Conservation (phyloP, 2,797 vertebrate species). For the Iguana delicatissima region DNA sequence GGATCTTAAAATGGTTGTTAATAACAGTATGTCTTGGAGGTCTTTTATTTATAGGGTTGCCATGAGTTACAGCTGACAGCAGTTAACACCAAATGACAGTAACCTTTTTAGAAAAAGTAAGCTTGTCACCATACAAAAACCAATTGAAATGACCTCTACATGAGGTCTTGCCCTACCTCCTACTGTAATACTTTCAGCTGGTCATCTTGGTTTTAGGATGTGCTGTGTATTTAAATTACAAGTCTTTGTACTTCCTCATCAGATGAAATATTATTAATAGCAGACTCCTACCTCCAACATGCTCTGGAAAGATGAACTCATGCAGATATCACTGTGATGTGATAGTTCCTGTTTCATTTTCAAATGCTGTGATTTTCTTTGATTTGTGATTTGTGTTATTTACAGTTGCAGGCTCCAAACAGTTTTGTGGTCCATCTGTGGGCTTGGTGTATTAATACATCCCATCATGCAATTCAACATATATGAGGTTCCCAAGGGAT, state of each 20-base stretch:
- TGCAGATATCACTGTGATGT: neutral
- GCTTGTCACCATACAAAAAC: neutral
- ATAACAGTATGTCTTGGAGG: too few species aligned
- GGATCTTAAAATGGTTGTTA: too few species aligned
- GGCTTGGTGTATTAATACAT: neutral
- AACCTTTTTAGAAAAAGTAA: neutral
- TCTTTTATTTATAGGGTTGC: too few species aligned
- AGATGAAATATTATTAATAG: neutral
- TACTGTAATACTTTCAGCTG: too few species aligned
- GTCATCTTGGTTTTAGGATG: neutral
- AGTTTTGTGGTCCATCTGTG: neutral
- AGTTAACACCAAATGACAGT: too few species aligned
- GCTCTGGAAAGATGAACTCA: neutral
- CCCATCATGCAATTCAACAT: neutral
- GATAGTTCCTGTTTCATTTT: neutral
- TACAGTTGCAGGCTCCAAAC: conserved; percentile 28
- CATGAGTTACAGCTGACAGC: too few species aligned
- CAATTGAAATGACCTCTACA: neutral
- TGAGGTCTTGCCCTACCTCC: too few species aligned
- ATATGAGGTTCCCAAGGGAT: neutral
- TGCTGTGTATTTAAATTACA: neutral
- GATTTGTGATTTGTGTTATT: neutral
- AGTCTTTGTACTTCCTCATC: neutral
- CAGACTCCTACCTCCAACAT: neutral
- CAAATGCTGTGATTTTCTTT: neutral